phyloP scores from a whole-genome alignment of 2,888 invertebrate genomes.

The Pteria penguin region DNA sequence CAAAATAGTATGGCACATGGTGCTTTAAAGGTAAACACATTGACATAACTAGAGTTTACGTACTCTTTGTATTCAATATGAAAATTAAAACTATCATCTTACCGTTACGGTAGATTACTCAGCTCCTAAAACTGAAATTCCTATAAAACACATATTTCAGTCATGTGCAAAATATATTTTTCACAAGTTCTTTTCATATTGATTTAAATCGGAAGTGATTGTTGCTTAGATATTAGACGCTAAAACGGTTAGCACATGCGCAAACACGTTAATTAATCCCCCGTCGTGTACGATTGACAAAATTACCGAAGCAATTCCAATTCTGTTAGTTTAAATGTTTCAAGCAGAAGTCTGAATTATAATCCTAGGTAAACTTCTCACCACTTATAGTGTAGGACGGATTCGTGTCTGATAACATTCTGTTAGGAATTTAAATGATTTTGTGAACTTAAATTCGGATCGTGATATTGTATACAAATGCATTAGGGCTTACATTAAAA shows the following conservation, averaged over 20 bases:
- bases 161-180: not conserved
- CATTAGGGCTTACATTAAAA: too few relatives aligned
- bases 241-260: not conserved
- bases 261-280: not conserved
- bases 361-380: not conserved
- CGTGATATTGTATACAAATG: too few relatives aligned
- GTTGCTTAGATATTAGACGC: not conserved
- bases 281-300: not conserved
- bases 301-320: not conserved
- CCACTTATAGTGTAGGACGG: not conserved
- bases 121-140: too few relatives aligned
- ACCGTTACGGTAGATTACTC: too few relatives aligned
- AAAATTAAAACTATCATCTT: too few relatives aligned
- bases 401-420: not conserved
- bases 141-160: not conserved
- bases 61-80: too few relatives aligned
- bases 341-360: not conserved
- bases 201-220: not conserved
- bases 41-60: too few relatives aligned
- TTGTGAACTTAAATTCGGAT: too few relatives aligned
- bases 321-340: not conserved
- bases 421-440: not conserved
- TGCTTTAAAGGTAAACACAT: too few relatives aligned
- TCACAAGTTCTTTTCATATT: not conserved
- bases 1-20: too few relatives aligned